phyloP scores from a whole-genome alignment of 2,797 vertebrate species.

The Acanthiza pusilla region DNA sequence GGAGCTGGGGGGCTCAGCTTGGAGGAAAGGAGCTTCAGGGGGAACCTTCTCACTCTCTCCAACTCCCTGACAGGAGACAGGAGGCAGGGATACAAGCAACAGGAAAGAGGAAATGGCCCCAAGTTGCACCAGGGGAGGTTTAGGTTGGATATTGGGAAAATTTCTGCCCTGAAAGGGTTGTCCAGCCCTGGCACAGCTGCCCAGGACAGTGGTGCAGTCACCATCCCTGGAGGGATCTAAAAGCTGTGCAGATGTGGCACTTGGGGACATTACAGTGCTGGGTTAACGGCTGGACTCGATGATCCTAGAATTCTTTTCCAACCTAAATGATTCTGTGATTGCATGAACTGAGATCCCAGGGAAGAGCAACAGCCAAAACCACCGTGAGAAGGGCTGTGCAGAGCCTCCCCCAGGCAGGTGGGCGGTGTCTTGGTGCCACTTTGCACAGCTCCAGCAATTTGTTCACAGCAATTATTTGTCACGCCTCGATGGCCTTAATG shows the following conservation, averaged over 20 bases:
- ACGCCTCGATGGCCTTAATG: background rate
- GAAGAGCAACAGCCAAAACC: background rate
- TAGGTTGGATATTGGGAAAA: background rate
- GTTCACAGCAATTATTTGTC: slow-evolving; percentile 30
- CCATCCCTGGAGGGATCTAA: background rate
- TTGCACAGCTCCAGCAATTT: slow-evolving; percentile 22
- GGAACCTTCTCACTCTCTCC: background rate
- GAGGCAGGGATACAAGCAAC: background rate
- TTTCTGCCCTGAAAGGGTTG: background rate
- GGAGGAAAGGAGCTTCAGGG: background rate
- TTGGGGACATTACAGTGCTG: background rate
- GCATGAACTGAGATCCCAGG: background rate
- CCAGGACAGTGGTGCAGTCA: background rate
- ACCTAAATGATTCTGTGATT: background rate
- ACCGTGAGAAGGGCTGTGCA: fast-evolving
- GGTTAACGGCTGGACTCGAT: background rate
- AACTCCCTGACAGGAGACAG: background rate
- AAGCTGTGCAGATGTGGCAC: background rate
- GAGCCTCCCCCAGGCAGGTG: background rate
- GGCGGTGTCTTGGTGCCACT: background rate
- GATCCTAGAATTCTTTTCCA: background rate
- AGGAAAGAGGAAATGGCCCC: background rate
- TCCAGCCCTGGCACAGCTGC: background rate
- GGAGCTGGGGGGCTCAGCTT: background rate
- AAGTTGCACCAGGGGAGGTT: background rate